A percentile compares a stretch with the other conserved stretches of the same genome.
These are phyloP conservation scores for Imbricaverruca yamaguchii DNA, from an alignment of 2,888 invertebrate species.

Conservation along the genomic window DNA sequence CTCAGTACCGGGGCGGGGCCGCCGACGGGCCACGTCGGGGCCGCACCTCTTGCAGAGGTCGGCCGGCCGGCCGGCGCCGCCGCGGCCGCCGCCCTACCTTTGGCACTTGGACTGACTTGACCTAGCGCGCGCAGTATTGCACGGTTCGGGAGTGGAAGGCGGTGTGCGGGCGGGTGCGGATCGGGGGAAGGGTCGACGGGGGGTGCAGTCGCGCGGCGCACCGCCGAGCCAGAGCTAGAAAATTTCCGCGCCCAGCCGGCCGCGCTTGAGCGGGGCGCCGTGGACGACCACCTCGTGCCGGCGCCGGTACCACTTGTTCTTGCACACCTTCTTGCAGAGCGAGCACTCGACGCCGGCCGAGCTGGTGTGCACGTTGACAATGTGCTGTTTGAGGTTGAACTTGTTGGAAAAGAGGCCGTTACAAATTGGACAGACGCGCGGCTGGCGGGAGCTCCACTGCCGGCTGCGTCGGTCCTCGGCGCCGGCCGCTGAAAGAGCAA, in stretches of 20 bases:
- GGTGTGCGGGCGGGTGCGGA: background rate
- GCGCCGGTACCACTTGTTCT: constrained; percentile 35
- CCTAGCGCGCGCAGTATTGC: background rate
- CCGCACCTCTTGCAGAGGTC: background rate
- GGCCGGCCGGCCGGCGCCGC: background rate
- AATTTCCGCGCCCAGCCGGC: constrained; percentile 30
- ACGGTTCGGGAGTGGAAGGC: background rate
- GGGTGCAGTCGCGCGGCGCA: background rate
- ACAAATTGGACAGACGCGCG: constrained; percentile 34
- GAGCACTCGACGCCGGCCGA: constrained; percentile 34
- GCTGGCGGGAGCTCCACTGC: constrained; percentile 34
- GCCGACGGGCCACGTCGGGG: background rate
- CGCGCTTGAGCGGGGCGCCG: constrained; percentile 34
- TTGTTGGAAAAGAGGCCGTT: constrained; percentile 35
- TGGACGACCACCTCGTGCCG: constrained; percentile 35
- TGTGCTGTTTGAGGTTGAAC: constrained; percentile 36
- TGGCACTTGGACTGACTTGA: constrained; percentile 7
- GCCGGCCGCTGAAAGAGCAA: background rate
- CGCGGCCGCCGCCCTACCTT: background rate
- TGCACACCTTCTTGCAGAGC: constrained; percentile 34
- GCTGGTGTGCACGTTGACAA: constrained; percentile 35
- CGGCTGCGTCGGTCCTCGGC: constrained; percentile 3
- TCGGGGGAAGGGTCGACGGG: background rate
- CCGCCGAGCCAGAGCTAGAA: background rate
- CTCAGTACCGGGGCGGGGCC: background rate